A percentile compares a stretch with the other conserved stretches of the same genome.
Evolutionary conservation across 2,888 invertebrate genomes (phyloP).

Genomic region (Drosophila greeni): DNA sequence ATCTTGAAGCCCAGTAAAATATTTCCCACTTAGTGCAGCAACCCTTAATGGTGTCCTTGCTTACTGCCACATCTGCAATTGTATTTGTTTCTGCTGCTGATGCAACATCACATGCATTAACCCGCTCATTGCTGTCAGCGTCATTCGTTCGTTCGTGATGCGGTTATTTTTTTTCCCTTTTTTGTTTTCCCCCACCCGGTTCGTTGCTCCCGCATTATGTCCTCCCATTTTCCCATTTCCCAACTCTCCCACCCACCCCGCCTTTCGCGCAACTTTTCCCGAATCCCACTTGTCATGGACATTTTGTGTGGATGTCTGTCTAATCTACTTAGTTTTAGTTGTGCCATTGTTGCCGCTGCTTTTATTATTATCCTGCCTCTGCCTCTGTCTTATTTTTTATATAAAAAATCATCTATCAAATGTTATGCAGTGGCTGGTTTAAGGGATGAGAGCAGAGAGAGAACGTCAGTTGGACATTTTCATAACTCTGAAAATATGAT

Average conservation of each 20-base stretch:
- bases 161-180: constrained; percentile 35
- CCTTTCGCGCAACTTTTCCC: background rate
- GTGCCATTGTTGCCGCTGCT: constrained; percentile 29
- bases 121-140: constrained; percentile 69
- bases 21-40: background rate
- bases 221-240: background rate
- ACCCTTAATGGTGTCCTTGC: background rate
- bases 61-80: constrained; percentile 10
- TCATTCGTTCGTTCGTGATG: constrained; percentile 53
- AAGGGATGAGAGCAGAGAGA: background rate
- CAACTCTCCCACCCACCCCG: background rate
- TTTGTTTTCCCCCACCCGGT: background rate
- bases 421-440: constrained; percentile 14
- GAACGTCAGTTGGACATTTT: constrained; percentile 10
- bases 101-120: constrained; percentile 68
- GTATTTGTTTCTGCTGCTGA: constrained; percentile 33
- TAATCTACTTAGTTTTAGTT: constrained; percentile 42
- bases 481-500: background rate
- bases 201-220: constrained; percentile 25
- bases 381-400: constrained; percentile 24
- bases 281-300: constrained; percentile 37
- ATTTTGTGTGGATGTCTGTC: constrained; percentile 41
- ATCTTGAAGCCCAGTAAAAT: background rate
- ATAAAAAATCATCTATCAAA: constrained; percentile 39
- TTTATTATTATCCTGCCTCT: constrained; percentile 1